Evolutionary conservation across 2,113 vertebrate genomes (phyloP), one percentile per base, ranked within the genome.

Genomic region (Serilophus lunatus): DNA sequence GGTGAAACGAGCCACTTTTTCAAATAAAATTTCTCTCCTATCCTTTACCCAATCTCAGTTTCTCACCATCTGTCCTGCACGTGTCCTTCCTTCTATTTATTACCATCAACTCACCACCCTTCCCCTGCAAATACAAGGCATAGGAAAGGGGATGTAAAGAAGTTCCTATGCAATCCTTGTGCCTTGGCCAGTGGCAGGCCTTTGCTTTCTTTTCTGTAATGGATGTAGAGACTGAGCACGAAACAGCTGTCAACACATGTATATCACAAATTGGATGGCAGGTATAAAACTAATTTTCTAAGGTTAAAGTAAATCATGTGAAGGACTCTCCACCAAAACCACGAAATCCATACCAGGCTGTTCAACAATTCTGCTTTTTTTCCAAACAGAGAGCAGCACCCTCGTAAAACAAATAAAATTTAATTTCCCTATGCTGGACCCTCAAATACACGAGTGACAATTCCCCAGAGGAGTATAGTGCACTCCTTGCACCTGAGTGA

Each of bases 81-180:
- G 2, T 5, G 1, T 77, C 50, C 51, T 57, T 42, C 57, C 44
- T 79, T n/a, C 49, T 60, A 13, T 38, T 36, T 57, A 59, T 72
- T 60, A 42, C 23, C 59, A 36, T 2, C 57, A 40, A 0, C 40
- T 35, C 69, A 20, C 12, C 20, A 33, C 7, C 23, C 35, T 47
- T 51, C 22, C 33, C 64, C 31, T 18, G 53, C 72, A 74, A 59
- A 6, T 0, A 0, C 4, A 8, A 18, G n/a, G 6, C 40, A 3
- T 0, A 18, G 71, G 13, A 68, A 20, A 25, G 35, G 10, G 16
- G 8, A 29, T 2, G 2, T 3, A 65, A 42, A 63, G 70, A 15
- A 29, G n/a, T 13, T 69, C 45, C 69, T 51, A 1, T 10, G 29
- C 49, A 3, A 5, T 29, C 53, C 1, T 4, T 50, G 61, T 8